phyloP scores from a whole-genome alignment of 2,113 vertebrate species.

The Gulo gulo region DNA sequence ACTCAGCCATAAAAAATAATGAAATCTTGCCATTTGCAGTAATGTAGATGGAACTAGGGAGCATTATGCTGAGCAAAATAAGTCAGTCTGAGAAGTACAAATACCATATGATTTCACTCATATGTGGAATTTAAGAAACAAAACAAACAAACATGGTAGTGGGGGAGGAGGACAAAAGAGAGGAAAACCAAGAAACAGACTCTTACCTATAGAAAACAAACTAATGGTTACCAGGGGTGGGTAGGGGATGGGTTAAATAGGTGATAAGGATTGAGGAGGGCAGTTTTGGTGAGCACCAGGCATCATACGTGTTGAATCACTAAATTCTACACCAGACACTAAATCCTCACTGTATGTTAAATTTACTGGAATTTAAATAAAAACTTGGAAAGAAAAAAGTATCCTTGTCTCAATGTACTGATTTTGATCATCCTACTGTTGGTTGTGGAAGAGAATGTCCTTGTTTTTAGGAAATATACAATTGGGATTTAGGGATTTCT shows the following conservation, averaged over 20 bases:
- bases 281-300: neutral
- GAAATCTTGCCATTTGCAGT: neutral
- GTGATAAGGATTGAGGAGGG: neutral
- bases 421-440: neutral
- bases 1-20: neutral
- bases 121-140: neutral
- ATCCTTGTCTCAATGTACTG: neutral
- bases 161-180: neutral
- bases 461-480: slow-evolving; percentile 14
- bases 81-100: neutral
- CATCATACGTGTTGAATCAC: neutral
- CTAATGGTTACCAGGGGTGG: neutral
- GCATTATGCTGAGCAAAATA: neutral
- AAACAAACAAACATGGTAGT: neutral
- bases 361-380: neutral
- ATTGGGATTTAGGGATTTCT: neutral
- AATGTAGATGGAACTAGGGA: neutral
- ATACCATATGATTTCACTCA: neutral
- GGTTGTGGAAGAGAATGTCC: neutral
- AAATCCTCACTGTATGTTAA: neutral
- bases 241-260: neutral
- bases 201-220: neutral
- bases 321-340: neutral
- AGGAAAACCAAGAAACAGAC: neutral
- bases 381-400: neutral